A percentile compares a stretch with the other conserved stretches of the same genome.
These are phyloP conservation scores for Psittacula echo DNA, from an alignment of 2,797 vertebrate species.

Conservation along the genomic window DNA sequence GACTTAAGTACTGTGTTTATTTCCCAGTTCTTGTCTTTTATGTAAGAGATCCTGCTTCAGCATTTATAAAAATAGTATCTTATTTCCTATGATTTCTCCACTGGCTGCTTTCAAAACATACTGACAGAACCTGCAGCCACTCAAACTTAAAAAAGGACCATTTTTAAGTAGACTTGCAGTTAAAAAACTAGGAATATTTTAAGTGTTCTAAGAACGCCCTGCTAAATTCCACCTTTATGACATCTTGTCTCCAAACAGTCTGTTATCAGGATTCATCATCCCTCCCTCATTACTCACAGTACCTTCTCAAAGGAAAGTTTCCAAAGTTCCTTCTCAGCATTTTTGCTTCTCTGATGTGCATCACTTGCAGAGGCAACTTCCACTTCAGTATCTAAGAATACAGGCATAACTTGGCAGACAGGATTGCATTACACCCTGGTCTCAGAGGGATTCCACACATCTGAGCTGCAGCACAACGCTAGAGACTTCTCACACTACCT, in stretches of 20 bases:
- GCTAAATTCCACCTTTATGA: not conserved
- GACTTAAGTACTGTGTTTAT: not conserved
- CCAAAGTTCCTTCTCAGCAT: not conserved
- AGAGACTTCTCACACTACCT: not conserved
- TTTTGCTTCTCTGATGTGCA: not conserved
- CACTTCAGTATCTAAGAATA: not conserved
- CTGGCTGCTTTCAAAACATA: not conserved
- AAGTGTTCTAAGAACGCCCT: not conserved
- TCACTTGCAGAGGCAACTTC: not conserved
- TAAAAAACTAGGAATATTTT: not conserved
- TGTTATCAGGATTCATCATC: not conserved
- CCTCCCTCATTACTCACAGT: not conserved
- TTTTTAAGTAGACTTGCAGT: not conserved
- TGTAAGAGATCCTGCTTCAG: not conserved
- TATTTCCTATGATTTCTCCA: not conserved
- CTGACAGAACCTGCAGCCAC: not conserved
- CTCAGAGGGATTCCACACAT: fast-evolving
- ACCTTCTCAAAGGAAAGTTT: not conserved
- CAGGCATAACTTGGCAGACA: not conserved
- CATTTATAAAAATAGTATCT: not conserved
- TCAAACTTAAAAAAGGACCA: not conserved
- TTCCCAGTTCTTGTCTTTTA: not conserved
- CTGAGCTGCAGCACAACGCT: not conserved
- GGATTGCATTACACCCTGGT: not conserved
- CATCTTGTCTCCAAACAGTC: not conserved